A percentile compares a stretch with the other conserved stretches of the same genome.
Evolutionary conservation across 2,797 vertebrate genomes (phyloP).

Genomic region (Pseudochirops corinnae): DNA sequence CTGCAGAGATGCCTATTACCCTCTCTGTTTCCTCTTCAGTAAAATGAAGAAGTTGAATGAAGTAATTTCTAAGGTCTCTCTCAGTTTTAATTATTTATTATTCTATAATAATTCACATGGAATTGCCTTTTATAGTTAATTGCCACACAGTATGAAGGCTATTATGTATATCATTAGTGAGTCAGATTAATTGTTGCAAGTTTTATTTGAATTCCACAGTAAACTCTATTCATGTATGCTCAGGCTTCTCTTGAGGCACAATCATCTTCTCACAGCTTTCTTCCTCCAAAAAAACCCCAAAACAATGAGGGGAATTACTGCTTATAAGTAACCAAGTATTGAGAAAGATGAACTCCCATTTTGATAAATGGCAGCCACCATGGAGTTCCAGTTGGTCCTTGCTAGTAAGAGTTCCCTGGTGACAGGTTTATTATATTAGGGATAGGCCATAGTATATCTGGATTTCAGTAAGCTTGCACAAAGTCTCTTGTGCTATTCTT

Average conservation of each 20-base stretch:
- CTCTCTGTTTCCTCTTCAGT: too few relatives aligned
- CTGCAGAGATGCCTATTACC: too few relatives aligned
- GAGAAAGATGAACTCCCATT: not conserved
- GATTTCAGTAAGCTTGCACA: not conserved
- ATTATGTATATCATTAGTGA: not conserved
- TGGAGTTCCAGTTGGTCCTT: not conserved
- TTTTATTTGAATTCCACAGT: not conserved
- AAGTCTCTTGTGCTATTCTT: not conserved
- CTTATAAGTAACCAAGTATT: not conserved
- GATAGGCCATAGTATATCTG: not conserved
- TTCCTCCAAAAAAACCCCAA: not conserved
- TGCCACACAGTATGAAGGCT: not conserved
- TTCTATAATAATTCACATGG: not conserved
- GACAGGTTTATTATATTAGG: not conserved
- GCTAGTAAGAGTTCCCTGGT: not conserved
- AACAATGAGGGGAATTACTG: not conserved
- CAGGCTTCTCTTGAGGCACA: not conserved
- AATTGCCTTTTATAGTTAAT: not conserved
- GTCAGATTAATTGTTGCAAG: conserved; percentile 1
- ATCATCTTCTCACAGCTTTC: not conserved
- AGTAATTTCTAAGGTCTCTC: not conserved
- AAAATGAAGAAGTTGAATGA: not conserved
- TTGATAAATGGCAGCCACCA: not conserved
- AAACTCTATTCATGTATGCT: not conserved
- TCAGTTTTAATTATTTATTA: not conserved